phyloP scores from a whole-genome alignment of 2,888 invertebrate genomes.

The Saturnia pavonia region DNA sequence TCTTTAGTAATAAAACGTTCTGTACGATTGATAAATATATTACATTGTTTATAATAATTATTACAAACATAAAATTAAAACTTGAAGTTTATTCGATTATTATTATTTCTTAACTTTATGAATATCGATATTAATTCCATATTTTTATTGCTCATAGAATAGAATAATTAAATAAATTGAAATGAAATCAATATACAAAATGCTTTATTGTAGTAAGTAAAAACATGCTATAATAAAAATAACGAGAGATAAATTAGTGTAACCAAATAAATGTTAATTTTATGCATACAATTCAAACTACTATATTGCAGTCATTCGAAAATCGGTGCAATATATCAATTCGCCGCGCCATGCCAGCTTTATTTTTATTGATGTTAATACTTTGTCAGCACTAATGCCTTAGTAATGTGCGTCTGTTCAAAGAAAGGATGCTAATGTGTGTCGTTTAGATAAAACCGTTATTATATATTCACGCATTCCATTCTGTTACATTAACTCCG shows the following conservation, averaged over 20 bases:
- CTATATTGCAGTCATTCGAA: constrained; percentile 42
- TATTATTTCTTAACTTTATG: no score
- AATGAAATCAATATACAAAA: not conserved
- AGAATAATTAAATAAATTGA: not conserved
- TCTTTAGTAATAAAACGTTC: not conserved
- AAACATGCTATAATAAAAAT: not conserved
- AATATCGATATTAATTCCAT: no score
- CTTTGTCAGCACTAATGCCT: constrained; percentile 52
- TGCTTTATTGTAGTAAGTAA: not conserved
- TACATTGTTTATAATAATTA: no score
- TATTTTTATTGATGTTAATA: constrained; percentile 63
- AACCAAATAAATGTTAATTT: not conserved
- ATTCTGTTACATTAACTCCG: constrained; percentile 5
- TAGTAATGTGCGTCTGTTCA: constrained; percentile 47
- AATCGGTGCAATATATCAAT: constrained; percentile 59
- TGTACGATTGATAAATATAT: not conserved
- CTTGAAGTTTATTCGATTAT: no score
- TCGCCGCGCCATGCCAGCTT: constrained; percentile 40
- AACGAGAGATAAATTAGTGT: not conserved
- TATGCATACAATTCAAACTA: not conserved
- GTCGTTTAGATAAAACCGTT: constrained; percentile 37
- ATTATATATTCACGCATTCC: constrained; percentile 6
- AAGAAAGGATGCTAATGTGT: constrained; percentile 48
- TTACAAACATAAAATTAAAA: no score
- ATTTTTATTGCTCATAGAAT: not conserved